Percentiles rank a stretch among this genome's conserved stretches.
These are phyloP conservation scores for Diabrotica virgifera DNA, from an alignment of 1,140 invertebrate species.

Conservation along the genomic window DNA sequence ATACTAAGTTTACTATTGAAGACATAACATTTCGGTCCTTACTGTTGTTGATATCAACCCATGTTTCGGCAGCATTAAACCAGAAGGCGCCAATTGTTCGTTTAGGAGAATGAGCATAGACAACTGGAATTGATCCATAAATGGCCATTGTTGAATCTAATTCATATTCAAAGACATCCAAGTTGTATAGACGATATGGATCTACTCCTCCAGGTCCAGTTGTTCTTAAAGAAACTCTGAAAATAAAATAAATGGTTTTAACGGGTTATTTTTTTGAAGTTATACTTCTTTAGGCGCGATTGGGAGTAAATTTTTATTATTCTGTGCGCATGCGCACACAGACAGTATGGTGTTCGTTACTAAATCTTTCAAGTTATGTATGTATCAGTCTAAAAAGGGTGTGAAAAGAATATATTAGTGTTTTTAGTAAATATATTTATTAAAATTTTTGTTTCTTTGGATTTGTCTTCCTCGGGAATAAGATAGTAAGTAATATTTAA, in stretches of 20 bases:
- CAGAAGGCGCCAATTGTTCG: constrained; percentile 89
- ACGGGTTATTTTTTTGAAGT: no score
- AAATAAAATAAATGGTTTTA: background rate
- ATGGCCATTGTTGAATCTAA: constrained; percentile 91
- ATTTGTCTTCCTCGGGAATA: no score
- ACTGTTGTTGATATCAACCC: constrained; percentile 89
- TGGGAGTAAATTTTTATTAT: no score
- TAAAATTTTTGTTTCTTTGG: no score
- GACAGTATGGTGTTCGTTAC: no score
- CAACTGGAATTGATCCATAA: constrained; percentile 92
- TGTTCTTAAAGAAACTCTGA: constrained; percentile 71
- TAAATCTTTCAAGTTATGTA: no score
- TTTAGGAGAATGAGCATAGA: constrained; percentile 88
- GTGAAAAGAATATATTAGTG: no score
- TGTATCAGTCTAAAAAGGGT: no score
- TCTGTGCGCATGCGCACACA: no score
- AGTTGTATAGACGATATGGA: constrained; percentile 94
- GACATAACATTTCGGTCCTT: constrained; percentile 69
- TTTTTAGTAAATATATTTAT: no score
- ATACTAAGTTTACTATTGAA: constrained; percentile 80
- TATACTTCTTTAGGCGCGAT: no score
- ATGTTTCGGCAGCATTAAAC: constrained; percentile 98
- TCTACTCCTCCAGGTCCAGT: constrained; percentile 78
- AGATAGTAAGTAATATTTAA: no score
- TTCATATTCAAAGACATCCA: constrained; percentile 99